phyloP scores from a whole-genome alignment of 2,113 vertebrate genomes.

The Leucopsar rothschildi region DNA sequence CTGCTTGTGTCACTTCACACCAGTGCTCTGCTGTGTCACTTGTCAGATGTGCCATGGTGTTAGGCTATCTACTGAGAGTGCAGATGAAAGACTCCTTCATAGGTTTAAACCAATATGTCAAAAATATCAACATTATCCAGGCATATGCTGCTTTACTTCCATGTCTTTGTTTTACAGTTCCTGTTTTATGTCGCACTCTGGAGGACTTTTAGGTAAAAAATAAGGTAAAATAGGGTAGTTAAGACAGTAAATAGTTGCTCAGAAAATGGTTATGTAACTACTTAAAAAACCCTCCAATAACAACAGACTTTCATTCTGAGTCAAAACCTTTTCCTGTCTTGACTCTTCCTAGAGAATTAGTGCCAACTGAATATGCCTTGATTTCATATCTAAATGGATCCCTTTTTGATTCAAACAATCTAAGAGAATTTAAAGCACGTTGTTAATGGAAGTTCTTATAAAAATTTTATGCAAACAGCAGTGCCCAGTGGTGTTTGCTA shows the following conservation, averaged over 20 bases:
- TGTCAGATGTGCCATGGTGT: not conserved
- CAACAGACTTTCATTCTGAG: not conserved
- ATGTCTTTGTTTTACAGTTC: not conserved
- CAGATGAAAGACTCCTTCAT: not conserved
- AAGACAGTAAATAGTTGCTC: not conserved
- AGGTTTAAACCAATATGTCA: not conserved
- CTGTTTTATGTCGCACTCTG: not conserved
- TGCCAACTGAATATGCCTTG: not conserved
- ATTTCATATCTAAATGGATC: not conserved
- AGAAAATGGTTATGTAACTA: not conserved
- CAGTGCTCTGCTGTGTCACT: not conserved
- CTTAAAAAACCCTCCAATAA: not conserved
- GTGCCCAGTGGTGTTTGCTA: not conserved
- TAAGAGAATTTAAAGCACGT: not conserved
- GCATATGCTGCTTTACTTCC: not conserved
- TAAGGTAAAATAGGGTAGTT: not conserved
- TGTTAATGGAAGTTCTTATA: not conserved
- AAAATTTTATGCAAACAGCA: not conserved
- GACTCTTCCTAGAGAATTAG: not conserved
- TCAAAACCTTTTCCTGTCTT: not conserved
- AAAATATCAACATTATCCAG: not conserved
- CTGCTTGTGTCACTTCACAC: not conserved
- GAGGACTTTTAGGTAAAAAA: not conserved
- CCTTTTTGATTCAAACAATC: not conserved
- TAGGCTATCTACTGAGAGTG: not conserved